Percentiles rank a stretch among this genome's conserved stretches.
phyloP scores from a whole-genome alignment of 2,113 vertebrate genomes.

The Hipposideros armiger region DNA sequence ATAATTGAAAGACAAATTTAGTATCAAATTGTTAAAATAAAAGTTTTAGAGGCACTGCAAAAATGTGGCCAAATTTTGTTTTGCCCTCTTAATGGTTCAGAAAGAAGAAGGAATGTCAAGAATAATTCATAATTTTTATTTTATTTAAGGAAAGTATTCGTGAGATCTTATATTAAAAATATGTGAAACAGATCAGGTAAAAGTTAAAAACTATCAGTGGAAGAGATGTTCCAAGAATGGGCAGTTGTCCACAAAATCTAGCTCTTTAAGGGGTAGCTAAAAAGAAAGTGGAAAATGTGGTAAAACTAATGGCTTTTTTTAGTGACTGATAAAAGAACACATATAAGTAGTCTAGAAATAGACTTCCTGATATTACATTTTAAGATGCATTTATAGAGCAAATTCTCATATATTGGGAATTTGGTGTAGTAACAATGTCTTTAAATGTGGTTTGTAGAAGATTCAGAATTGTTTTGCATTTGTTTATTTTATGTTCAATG shows the following conservation, averaged over 20 bases:
- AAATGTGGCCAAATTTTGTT: conserved; percentile 5
- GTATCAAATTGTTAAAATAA: background rate
- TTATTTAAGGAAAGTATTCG: conserved; percentile 25
- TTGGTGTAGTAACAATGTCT: background rate
- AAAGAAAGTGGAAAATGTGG: background rate
- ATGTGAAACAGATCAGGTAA: background rate
- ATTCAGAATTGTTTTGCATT: background rate
- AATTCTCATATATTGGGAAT: background rate
- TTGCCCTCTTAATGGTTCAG: background rate
- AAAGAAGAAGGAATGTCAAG: conserved; percentile 4
- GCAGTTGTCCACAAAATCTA: background rate
- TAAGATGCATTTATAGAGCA: background rate
- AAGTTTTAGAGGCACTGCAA: conserved; percentile 19
- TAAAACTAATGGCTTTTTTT: background rate
- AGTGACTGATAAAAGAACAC: background rate
- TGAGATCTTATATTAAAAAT: conserved; percentile 37
- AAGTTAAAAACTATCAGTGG: background rate
- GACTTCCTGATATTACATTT: background rate
- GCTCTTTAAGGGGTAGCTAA: background rate
- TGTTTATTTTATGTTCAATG: conserved; percentile 31
- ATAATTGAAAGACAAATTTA: conserved; percentile 13
- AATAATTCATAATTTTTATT: conserved; percentile 34
- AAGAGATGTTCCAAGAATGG: background rate
- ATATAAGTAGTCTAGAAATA: background rate
- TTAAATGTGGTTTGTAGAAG: conserved; percentile 48